Evolutionary conservation across 2,113 vertebrate genomes (phyloP).

Genomic region (mouse (Mus musculus)): GRCm39 chr14:79519501-79520000

Average conservation of each 20-base stretch:
- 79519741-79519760: background rate
- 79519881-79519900: constrained; percentile 2
- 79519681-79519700: background rate
- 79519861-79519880: background rate
- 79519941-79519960: background rate
- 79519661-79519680: background rate
- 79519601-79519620: background rate
- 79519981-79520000: background rate
- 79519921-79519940: background rate
- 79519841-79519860: background rate
- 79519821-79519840: background rate
- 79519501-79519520: background rate
- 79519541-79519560: background rate
- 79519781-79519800: background rate
- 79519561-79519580: background rate
- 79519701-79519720: constrained; percentile 11
- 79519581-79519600: constrained; percentile 3
- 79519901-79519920: background rate
- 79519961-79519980: background rate
- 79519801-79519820: constrained; percentile 19
- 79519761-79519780: constrained; percentile 27
- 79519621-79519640: background rate
- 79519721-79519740: constrained; percentile 46
- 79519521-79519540: background rate
- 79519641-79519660: background rate